phyloP scores from a whole-genome alignment of 2,113 vertebrate genomes.

The Cairina moschata region DNA sequence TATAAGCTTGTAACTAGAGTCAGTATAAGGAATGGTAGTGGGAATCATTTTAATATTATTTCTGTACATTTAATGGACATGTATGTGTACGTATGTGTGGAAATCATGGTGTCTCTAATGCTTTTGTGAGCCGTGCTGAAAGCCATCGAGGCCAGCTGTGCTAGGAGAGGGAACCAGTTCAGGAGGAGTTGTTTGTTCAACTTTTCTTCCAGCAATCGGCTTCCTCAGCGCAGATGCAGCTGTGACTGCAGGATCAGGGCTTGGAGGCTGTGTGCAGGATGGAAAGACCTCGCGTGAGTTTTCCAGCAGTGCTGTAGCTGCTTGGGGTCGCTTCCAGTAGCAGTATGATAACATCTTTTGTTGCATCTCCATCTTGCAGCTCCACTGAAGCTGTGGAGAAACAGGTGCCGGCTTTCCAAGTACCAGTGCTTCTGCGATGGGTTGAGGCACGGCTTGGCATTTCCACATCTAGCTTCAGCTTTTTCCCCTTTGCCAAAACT shows the following conservation, averaged over 20 bases:
- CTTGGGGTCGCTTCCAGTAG: background rate
- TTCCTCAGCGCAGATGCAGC: background rate
- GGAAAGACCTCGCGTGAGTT: conserved; percentile 13
- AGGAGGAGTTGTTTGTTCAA: background rate
- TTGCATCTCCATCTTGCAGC: background rate
- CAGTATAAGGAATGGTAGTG: conserved; percentile 62
- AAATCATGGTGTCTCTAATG: conserved; percentile 6
- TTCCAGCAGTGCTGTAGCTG: background rate
- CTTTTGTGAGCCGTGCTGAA: background rate
- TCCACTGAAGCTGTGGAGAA: background rate
- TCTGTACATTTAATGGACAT: conserved; percentile 43
- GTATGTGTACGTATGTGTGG: conserved; percentile 43
- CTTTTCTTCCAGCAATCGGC: background rate
- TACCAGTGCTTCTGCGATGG: background rate
- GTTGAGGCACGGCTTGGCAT: conserved; percentile 10
- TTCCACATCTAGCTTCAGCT: conserved; percentile 15
- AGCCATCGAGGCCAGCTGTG: background rate
- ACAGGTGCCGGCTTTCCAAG: background rate
- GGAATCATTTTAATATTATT: conserved; percentile 64
- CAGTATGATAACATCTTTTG: background rate
- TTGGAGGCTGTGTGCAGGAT: accelerated
- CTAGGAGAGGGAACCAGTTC: background rate
- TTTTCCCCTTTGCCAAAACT: conserved; percentile 53
- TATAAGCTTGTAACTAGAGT: conserved; percentile 68
- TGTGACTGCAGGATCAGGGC: background rate